Evolutionary conservation across 2,888 invertebrate genomes (phyloP).

Genomic region (Drosophila suboccidentalis): DNA sequence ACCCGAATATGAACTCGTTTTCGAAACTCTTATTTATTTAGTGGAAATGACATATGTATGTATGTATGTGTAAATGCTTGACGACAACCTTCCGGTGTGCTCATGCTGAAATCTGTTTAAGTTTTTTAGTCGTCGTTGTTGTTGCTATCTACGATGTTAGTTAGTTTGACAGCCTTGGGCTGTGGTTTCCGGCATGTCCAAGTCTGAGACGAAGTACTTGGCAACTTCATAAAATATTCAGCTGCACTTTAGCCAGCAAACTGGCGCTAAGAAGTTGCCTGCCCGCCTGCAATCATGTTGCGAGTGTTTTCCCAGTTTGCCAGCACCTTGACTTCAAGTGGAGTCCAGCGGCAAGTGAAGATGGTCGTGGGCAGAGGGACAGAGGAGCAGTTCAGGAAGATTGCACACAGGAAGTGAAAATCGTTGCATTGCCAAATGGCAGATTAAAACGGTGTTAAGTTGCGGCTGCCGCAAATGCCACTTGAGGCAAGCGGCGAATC

Average conservation of each 20-base stretch:
- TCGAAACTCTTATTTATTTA: slow-evolving; percentile 55
- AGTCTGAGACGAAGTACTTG: slow-evolving; percentile 71
- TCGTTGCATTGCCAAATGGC: slow-evolving; percentile 72
- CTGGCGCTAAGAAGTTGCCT: slow-evolving; percentile 76
- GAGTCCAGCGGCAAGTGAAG: slow-evolving; percentile 24
- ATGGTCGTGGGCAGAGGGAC: slow-evolving; percentile 3
- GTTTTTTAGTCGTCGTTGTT: slow-evolving; percentile 15
- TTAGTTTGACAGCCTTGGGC: slow-evolving; percentile 52
- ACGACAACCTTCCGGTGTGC: slow-evolving; percentile 45
- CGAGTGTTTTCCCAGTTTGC: slow-evolving; percentile 57
- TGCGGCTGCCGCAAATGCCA: slow-evolving; percentile 57
- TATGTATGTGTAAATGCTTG: slow-evolving; percentile 44
- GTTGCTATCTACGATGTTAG: slow-evolving; percentile 30
- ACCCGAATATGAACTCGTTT: slow-evolving; percentile 16
- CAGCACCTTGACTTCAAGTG: slow-evolving; percentile 60
- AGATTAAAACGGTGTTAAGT: slow-evolving; percentile 77
- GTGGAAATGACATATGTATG: slow-evolving; percentile 42
- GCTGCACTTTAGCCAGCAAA: slow-evolving; percentile 76
- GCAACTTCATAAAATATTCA: slow-evolving; percentile 82
- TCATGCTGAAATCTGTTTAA: slow-evolving; percentile 45
- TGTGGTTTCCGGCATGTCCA: slow-evolving; percentile 47
- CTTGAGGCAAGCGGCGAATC: slow-evolving; percentile 35
- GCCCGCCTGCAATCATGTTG: slow-evolving; percentile 62
- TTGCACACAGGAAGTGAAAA: slow-evolving; percentile 47
- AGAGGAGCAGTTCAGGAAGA: neutral